Evolutionary conservation across 1,140 invertebrate genomes (phyloP).

Genomic region (Drosophila cardini): DNA sequence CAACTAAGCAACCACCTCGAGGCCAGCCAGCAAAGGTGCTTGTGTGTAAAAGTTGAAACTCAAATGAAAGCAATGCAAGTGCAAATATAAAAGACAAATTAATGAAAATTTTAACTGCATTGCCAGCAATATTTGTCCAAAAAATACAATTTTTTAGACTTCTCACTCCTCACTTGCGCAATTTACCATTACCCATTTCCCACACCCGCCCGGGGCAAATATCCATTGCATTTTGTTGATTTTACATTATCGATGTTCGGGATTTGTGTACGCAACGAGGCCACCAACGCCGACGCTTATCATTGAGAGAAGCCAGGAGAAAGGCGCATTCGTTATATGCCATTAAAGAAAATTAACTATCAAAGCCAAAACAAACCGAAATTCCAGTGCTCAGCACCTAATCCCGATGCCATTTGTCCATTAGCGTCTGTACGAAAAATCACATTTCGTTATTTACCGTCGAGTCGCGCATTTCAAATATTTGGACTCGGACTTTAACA

Average conservation of each 20-base stretch:
- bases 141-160: slow-evolving; percentile 4
- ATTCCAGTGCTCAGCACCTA: slow-evolving; percentile 2
- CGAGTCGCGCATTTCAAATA: slow-evolving; percentile 59
- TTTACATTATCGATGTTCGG: slow-evolving; percentile 66
- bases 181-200: slow-evolving; percentile 44
- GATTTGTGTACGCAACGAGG: slow-evolving; percentile 44
- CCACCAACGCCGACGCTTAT: slow-evolving; percentile 53
- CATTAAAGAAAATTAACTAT: neutral
- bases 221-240: slow-evolving; percentile 43
- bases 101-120: slow-evolving; percentile 47
- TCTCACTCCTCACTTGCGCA: slow-evolving; percentile 59
- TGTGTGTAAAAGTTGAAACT: slow-evolving; percentile 25
- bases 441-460: slow-evolving; percentile 33
- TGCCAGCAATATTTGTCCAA: slow-evolving; percentile 62
- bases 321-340: slow-evolving; percentile 26
- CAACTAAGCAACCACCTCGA: slow-evolving; percentile 26
- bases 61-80: slow-evolving; percentile 46
- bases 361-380: slow-evolving; percentile 23
- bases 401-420: slow-evolving; percentile 38
- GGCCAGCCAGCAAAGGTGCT: slow-evolving; percentile 15
- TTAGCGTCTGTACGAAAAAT: slow-evolving; percentile 57
- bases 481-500: slow-evolving; percentile 35
- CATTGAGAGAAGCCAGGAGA: slow-evolving; percentile 13
- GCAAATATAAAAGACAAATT: slow-evolving; percentile 49
- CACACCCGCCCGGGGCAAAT: slow-evolving; percentile 10